A percentile compares a stretch with the other conserved stretches of the same genome.
Evolutionary conservation across 2,797 vertebrate genomes (phyloP).

Genomic region (Falco novaeseelandiae): DNA sequence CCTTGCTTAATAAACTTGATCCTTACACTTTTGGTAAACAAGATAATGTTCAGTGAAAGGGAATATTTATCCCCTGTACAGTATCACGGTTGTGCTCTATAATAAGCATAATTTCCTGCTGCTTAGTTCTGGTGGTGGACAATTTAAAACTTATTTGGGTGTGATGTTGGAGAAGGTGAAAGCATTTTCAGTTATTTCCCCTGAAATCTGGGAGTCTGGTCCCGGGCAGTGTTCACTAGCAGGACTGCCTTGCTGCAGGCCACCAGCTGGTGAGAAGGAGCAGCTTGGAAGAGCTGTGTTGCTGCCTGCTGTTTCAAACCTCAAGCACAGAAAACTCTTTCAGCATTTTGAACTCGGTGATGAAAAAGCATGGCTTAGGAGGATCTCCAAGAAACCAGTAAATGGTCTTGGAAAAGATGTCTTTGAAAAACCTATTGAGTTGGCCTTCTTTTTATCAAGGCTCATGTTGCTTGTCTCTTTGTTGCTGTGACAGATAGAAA

Average conservation of each 20-base stretch:
- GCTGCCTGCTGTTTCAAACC: background rate
- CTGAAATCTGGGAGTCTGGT: background rate
- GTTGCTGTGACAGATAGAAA: background rate
- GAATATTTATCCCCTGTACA: background rate
- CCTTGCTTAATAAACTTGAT: background rate
- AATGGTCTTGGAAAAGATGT: background rate
- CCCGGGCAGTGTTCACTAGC: background rate
- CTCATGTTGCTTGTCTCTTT: background rate
- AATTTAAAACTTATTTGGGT: background rate
- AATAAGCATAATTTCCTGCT: background rate
- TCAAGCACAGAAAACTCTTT: background rate
- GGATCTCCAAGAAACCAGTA: background rate
- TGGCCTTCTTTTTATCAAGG: fast-evolving
- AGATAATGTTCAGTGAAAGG: background rate
- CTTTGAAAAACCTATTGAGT: background rate
- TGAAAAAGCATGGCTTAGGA: background rate
- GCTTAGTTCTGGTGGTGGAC: background rate
- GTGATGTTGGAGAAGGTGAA: background rate
- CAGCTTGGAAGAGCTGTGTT: background rate
- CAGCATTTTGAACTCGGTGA: background rate
- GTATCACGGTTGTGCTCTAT: background rate
- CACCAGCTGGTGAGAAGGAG: background rate
- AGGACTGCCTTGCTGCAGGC: background rate
- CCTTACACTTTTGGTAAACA: background rate
- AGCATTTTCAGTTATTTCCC: background rate